Conservation (phyloP, 2,797 vertebrate species). For the Sebastes diploproa region DNA sequence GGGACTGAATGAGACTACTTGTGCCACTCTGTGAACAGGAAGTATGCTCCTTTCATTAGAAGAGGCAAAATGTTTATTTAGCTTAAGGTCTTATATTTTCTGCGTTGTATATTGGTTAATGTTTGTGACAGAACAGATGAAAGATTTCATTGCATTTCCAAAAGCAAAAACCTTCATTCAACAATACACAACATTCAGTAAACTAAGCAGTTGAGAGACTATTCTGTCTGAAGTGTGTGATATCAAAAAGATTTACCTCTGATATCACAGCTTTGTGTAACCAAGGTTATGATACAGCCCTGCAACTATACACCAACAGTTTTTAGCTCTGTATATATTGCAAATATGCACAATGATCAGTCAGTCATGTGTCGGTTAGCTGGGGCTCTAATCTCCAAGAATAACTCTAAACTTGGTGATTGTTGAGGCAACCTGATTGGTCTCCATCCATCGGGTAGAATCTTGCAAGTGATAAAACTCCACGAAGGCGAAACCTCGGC, state of each 20-base stretch:
- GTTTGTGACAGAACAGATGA: not conserved
- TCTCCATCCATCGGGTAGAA: slow-evolving; percentile 99
- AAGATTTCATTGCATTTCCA: not conserved
- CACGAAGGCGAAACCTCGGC: slow-evolving; percentile 99
- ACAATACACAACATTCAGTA: not conserved
- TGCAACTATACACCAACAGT: slow-evolving; percentile 12
- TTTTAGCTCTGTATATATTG: slow-evolving; percentile 11
- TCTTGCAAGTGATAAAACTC: slow-evolving; percentile 99
- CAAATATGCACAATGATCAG: slow-evolving; percentile 5
- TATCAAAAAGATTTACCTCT: slow-evolving; percentile 3
- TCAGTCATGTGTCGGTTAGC: slow-evolving; percentile 13
- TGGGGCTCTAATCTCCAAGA: slow-evolving; percentile 72
- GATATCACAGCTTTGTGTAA: slow-evolving; percentile 19
- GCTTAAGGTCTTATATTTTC: not conserved
- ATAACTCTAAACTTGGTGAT: slow-evolving; percentile 98
- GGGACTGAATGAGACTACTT: slow-evolving; percentile 16
- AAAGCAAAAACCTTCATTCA: not conserved
- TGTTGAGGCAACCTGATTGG: slow-evolving; percentile 99
- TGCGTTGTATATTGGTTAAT: not conserved
- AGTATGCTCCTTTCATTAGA: not conserved
- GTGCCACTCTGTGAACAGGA: slow-evolving; percentile 39
- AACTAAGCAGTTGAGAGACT: slow-evolving; percentile 5
- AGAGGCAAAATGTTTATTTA: not conserved
- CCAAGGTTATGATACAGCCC: not conserved
- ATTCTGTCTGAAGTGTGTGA: slow-evolving; percentile 4